These are phyloP conservation scores for Chinchilla lanigera DNA, from an alignment of 2,113 vertebrate species.

Conservation along the genomic window DNA sequence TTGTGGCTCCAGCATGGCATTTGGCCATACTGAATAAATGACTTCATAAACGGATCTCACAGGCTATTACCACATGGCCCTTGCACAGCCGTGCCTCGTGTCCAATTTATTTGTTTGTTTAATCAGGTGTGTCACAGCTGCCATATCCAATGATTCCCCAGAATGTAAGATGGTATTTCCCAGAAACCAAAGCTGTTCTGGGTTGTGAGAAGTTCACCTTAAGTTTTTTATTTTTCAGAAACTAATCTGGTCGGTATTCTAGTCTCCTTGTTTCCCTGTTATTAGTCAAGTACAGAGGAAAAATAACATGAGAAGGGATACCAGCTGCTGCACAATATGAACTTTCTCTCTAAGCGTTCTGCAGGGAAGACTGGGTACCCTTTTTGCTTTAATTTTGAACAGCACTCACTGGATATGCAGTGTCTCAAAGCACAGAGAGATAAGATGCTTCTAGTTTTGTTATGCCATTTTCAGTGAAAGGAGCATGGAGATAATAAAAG, in stretches of 20 bases:
- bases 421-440: background rate
- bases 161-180: background rate
- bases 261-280: background rate
- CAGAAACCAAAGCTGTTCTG: constrained; percentile 16
- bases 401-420: background rate
- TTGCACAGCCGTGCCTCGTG: fast-evolving
- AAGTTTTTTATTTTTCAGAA: background rate
- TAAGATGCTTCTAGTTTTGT: background rate
- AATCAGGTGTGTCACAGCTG: background rate
- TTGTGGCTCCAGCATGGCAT: background rate
- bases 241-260: background rate
- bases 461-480: background rate
- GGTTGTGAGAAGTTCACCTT: background rate
- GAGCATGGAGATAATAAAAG: constrained; percentile 9
- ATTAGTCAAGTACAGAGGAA: background rate
- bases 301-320: background rate
- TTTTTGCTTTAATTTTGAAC: constrained; percentile 25
- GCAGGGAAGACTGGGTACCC: background rate
- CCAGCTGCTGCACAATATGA: background rate
- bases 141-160: background rate
- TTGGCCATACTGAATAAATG: background rate
- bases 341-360: background rate
- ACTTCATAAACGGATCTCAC: background rate
- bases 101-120: constrained; percentile 14
- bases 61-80: background rate